Evolutionary conservation across 2,888 invertebrate species (phyloP).

Genomic region (Strigamia crassipes): DNA sequence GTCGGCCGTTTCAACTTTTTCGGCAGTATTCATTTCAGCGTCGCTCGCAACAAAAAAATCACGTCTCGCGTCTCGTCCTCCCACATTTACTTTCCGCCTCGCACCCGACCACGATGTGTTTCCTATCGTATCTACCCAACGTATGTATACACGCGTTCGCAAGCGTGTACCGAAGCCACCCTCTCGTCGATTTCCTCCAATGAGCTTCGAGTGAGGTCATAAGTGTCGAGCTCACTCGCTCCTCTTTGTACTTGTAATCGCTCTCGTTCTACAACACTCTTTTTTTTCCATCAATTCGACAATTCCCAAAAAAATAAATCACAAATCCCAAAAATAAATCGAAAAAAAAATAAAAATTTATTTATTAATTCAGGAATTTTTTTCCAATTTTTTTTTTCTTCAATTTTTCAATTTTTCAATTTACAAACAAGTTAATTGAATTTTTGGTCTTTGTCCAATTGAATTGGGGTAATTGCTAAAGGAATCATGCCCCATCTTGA

Average conservation of each 20-base stretch:
- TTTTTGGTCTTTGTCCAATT: slow-evolving; percentile 8
- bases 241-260: background rate
- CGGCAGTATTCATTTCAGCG: background rate
- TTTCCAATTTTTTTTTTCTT: too few species aligned
- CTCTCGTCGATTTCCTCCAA: background rate
- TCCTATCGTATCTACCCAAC: background rate
- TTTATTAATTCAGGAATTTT: background rate
- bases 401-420: too few species aligned
- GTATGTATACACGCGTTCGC: slow-evolving; percentile 2
- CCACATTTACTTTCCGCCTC: background rate
- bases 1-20: slow-evolving; percentile 13
- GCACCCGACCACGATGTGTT: background rate
- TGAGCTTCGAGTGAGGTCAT: slow-evolving; percentile 1
- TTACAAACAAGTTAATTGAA: background rate
- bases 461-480: slow-evolving; percentile 6
- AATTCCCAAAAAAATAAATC: too few species aligned
- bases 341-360: background rate
- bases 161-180: slow-evolving; percentile 22
- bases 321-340: background rate
- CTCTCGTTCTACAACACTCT: background rate
- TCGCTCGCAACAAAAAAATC: background rate
- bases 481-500: slow-evolving; percentile 34
- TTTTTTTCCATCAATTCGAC: background rate
- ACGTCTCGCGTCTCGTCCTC: background rate
- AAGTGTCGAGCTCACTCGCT: slow-evolving; percentile 27